Base-by-base conservation (phyloP, 2,888 invertebrate species). In the Acleris literana region DNA sequence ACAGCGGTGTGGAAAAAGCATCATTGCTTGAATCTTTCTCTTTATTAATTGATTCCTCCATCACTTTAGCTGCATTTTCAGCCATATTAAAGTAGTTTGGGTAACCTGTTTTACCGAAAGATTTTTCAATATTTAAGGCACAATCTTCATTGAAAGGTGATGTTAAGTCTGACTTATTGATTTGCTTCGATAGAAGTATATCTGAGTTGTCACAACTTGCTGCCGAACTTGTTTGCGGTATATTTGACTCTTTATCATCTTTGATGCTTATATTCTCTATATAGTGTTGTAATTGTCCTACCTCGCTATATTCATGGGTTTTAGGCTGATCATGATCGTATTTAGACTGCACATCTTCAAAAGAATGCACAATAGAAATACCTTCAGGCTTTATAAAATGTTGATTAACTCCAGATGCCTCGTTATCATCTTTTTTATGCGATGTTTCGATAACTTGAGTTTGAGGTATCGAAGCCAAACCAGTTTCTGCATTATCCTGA, bases 1-100 rank as follows among this genome's bases (percentile, higher is more conserved):
- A 82, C 33, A 84, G 67, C 2, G 85, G 80, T 17, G 79, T 76
- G 9, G 80, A 74, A 13, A 82, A 76, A 5, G 82, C 76, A 39
- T 75, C 77, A 29, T 79, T 33, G 7, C 13, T 20, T 18, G 48
- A 20, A 29, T 25, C 48, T 17, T 7, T 51, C 33, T n/a, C 51
- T 49, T 18, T 20, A n/a, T 5, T 2, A 5, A 18, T 18, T 5
- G 9, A 13, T 3, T 60, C 22, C 1, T 43, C 22, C 16, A 13
- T 22, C 22, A 29, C 20, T 5, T 44, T 33, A 44, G 33, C 46
- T 13, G 44, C 3, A 5, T 33, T 29, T 33, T 46, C 25, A 18
- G 13, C 20, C 57, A 33, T 46, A 46, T 58, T 55, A 22, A 49
- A 43, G 51, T 20, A 52, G 33, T 17, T 46, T 5, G n/a, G 9